Conservation (phyloP, 2,797 vertebrate genomes). For the Spondyliosoma cantharus region DNA sequence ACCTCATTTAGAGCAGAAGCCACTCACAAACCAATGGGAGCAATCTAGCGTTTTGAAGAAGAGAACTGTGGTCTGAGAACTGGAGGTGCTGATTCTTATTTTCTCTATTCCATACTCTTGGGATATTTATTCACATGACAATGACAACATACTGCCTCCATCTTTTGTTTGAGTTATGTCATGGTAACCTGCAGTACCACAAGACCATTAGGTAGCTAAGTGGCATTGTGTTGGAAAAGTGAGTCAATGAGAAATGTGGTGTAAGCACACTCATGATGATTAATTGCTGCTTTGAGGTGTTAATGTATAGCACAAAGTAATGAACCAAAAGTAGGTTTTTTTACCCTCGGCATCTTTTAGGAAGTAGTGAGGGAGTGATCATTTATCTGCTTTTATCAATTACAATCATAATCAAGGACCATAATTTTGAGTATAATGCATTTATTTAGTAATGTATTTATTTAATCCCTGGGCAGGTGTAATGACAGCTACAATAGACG, state of each 20-base stretch:
- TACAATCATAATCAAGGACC: no score
- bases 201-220: background rate
- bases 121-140: background rate
- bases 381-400: background rate
- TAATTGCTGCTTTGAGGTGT: background rate
- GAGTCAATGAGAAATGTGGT: background rate
- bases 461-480: no score
- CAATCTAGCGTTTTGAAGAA: background rate
- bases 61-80: background rate
- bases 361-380: background rate
- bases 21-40: background rate
- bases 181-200: background rate
- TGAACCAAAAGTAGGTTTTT: background rate
- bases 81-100: background rate
- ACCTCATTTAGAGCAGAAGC: slow-evolving; percentile 15
- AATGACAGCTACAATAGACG: no score
- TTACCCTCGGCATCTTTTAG: background rate
- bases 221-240: background rate
- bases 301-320: background rate
- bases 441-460: no score
- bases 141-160: background rate
- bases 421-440: no score
- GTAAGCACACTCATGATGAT: background rate
- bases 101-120: no score
- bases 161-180: background rate